These are phyloP conservation scores for Pseudobourletiella spinata DNA, from an alignment of 1,140 invertebrate genomes.

Conservation along the genomic window DNA sequence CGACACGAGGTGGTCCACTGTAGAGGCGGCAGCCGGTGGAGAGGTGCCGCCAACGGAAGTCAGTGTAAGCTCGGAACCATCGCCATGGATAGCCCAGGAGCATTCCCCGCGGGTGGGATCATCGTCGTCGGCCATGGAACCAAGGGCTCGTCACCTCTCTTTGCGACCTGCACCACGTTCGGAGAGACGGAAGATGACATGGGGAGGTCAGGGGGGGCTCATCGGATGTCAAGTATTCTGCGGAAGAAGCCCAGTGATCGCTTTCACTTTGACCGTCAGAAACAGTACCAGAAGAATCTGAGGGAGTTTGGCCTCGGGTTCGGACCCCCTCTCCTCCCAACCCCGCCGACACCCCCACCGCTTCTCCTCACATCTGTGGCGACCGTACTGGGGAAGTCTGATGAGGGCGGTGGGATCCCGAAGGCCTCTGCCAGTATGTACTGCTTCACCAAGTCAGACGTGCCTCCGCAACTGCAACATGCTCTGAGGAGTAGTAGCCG, in stretches of 20 bases:
- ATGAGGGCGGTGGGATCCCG: no score
- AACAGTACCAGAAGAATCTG: slow-evolving; percentile 7
- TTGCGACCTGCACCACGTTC: no score
- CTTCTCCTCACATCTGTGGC: neutral
- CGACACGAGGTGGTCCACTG: neutral
- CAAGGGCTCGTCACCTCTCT: neutral
- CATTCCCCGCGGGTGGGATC: no score
- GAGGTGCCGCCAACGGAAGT: neutral
- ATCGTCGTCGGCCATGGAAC: neutral
- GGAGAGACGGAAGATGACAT: neutral
- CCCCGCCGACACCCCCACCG: neutral
- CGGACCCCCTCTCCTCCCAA: neutral
- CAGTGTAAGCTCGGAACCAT: no score
- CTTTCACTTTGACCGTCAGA: slow-evolving; percentile 3
- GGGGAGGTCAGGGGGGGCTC: no score
- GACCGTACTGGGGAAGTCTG: no score
- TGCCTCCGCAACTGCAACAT: slow-evolving; percentile 11
- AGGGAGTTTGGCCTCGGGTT: slow-evolving; percentile 2
- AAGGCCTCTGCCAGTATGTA: slow-evolving; percentile 16
- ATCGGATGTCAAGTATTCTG: neutral
- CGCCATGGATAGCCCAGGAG: neutral
- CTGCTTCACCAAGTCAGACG: slow-evolving; percentile 16
- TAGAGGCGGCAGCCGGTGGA: neutral
- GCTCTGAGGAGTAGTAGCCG: neutral
- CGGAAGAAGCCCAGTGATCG: neutral